Base-by-base conservation (phyloP, 2,888 invertebrate genomes). In the Caenorhabditis macrosperma region DNA sequence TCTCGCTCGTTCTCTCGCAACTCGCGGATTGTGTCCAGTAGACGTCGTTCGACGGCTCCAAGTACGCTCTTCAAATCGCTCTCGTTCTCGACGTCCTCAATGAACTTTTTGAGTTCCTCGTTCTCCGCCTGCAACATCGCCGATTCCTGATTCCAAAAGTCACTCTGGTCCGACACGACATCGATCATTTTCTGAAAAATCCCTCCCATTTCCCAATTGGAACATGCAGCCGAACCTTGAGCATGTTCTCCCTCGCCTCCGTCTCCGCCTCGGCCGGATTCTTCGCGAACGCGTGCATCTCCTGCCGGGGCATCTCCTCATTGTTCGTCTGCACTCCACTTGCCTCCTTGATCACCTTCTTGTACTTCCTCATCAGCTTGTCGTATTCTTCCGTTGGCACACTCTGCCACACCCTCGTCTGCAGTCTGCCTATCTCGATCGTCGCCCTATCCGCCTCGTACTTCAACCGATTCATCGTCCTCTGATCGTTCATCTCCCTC, bases 41-140 rank as follows among this genome's bases (percentile, higher is more conserved):
- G 85, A 28, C 88, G 81, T 4, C 84, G 81, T 60, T 89, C 86
- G 24, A 89, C 85, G 28, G 87, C 86, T 10, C 82, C 87, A 4
- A 88, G 66, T 50, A 88, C 83, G 48, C 76, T 81, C 63, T 87
- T 87, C 63, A 86, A 72, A 46, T 88, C 88, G 33, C 84, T 86
- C 60, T 88, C 85, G 50, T 86, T 86, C 54, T 89, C 88, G 10
- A 89, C 61, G 61, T 88, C 87, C 48, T 84, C 86, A 20, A 89
- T 59, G 60, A 89, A 89, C 33, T 78, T 81, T 67, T 83, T 85
- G 38, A 89, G 67, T 63, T 87, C 87, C 10, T 81, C 80, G 57
- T 86, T 83, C 69, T 88, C 87, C 20, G 67, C 59, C 50, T 85
- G 82, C 35, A 85, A 57, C 44, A 83, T 84, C 9, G 83, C 80